These are phyloP conservation scores for Turdus rufiventris DNA, from an alignment of 2,113 vertebrate genomes.

Conservation along the genomic window DNA sequence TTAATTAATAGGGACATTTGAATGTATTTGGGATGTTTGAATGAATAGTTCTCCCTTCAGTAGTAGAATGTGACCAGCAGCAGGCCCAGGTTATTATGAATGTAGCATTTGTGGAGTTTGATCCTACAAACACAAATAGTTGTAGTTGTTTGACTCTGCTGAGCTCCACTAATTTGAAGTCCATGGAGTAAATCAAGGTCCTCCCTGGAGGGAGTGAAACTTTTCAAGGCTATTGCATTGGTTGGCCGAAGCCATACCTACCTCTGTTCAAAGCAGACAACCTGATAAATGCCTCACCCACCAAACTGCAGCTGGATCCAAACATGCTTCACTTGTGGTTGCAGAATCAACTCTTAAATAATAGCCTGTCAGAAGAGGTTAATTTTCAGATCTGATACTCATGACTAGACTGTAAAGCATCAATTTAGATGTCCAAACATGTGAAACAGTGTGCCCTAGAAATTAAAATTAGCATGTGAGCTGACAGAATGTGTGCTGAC, in stretches of 20 bases:
- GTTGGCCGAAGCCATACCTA: not conserved
- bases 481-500: not conserved
- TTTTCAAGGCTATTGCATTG: not conserved
- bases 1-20: not conserved
- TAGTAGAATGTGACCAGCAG: not conserved
- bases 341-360: not conserved
- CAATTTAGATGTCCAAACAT: slow-evolving; percentile 12
- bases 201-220: not conserved
- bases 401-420: not conserved
- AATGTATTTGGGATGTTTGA: not conserved
- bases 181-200: not conserved
- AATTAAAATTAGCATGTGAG: slow-evolving; percentile 3
- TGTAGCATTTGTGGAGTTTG: not conserved
- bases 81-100: not conserved
- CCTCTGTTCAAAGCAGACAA: not conserved
- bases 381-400: not conserved
- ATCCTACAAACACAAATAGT: not conserved
- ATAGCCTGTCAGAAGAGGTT: slow-evolving; percentile 13
- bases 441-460: not conserved
- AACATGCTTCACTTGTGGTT: not conserved
- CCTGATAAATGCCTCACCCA: not conserved
- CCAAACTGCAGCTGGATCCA: not conserved
- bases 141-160: not conserved
- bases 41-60: not conserved
- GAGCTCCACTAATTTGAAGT: not conserved